Evolutionary conservation across 1,140 invertebrate species (phyloP), one percentile per base, ranked within the genome.

Genomic region (Antheraea pernyi): DNA sequence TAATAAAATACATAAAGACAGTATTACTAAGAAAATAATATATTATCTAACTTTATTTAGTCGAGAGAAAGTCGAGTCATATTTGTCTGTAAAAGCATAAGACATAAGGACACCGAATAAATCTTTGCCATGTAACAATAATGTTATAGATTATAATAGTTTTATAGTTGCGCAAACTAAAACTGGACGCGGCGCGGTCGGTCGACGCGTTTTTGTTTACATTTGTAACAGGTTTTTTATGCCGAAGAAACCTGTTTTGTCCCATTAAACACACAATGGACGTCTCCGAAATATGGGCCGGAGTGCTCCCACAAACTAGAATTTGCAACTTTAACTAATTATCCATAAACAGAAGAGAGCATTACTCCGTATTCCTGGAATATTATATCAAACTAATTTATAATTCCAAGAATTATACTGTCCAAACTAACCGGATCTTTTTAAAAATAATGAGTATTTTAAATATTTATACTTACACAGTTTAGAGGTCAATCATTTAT

Each of bases 201-300:
- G 46, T 48, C 61, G 64, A 18, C 64, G 22, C 59, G 68, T 76
- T 78, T 76, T 74, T 78, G 74, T 78, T 78, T 78, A 78, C 77
- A 76, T 70, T 69, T 71, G 66, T 65, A 73, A 76, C 77, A 53
- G 71, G 77, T 78, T 78, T 78, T 58, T 65, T 67, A 30, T 65
- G 68, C 69, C 30, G 67, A 70, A 65, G 19, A 72, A 76, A 76
- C 75, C 72, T 69, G 72, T 74, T 77, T 59, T 59, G 36, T 59
- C 65, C 19, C 53, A 59, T 48, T 42, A 48, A 48, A 11, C 37
- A 9, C 7, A 42, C 39, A 42, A 42, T 59, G 48, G 19, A 10
- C 19, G 30, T 9, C 53, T 59, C 48, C 65, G 64, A 65, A 53
- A 19, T 65, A 53, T 53, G 1, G 46, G 13, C 16, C 46, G 46